These are phyloP conservation scores for Catharus bicknelli DNA, from an alignment of 2,113 vertebrate species.

Conservation along the genomic window DNA sequence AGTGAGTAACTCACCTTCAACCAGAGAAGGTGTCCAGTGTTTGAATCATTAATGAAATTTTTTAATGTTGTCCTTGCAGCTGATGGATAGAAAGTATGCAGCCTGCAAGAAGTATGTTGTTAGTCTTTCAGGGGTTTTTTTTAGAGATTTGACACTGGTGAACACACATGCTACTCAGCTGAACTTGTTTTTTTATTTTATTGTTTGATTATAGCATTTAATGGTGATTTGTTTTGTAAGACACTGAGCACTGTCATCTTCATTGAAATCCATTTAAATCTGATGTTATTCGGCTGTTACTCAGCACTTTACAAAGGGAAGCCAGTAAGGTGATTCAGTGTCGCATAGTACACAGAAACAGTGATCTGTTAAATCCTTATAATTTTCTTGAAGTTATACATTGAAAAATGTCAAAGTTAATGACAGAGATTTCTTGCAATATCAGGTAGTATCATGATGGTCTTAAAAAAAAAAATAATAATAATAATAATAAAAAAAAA, in stretches of 20 bases:
- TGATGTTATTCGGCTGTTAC: conserved; percentile 34
- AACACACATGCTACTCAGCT: conserved; percentile 6
- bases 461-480: conserved; percentile 46
- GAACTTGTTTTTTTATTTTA: not conserved
- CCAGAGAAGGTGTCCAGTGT: conserved; percentile 12
- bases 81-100: not conserved
- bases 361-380: conserved; percentile 14
- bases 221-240: not conserved
- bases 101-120: not conserved
- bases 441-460: conserved; percentile 45
- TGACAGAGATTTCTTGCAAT: conserved; percentile 34
- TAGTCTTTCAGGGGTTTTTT: not conserved
- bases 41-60: not conserved
- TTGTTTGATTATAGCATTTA: conserved; percentile 5
- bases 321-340: conserved; percentile 39
- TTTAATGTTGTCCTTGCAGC: conserved; percentile 27
- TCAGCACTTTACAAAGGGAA: conserved; percentile 52
- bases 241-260: not conserved
- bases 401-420: conserved; percentile 34
- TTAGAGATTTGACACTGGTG: conserved; percentile 13
- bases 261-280: conserved; percentile 6
- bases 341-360: not conserved
- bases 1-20: conserved; percentile 8
- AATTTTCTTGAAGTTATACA: not conserved
- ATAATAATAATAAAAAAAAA: not conserved